A percentile compares a stretch with the other conserved stretches of the same genome.
phyloP scores from a whole-genome alignment of 2,888 invertebrate species.

The Epinotia brunnichana region DNA sequence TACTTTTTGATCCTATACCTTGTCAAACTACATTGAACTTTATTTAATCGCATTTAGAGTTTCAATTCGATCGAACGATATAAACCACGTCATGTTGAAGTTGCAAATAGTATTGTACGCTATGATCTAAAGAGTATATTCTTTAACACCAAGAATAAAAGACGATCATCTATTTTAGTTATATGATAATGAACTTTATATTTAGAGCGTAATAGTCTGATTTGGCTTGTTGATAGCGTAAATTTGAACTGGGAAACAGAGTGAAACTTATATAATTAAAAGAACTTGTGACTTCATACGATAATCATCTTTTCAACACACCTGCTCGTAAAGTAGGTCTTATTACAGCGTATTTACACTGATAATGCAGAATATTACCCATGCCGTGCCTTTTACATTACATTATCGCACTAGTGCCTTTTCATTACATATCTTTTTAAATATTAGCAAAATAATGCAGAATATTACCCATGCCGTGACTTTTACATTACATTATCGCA shows the following conservation, averaged over 20 bases:
- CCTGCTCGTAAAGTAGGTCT: too few species aligned
- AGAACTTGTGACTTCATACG: not conserved
- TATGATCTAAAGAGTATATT: not conserved
- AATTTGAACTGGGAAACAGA: not conserved
- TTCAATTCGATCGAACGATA: not conserved
- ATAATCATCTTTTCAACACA: not conserved
- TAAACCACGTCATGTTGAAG: not conserved
- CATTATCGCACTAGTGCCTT: too few species aligned
- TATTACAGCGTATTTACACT: too few species aligned
- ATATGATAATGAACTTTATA: constrained; percentile 10
- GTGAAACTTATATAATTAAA: not conserved
- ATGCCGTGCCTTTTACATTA: too few species aligned
- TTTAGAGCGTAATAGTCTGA: not conserved
- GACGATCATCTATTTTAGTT: not conserved
- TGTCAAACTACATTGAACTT: not conserved
- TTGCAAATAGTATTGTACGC: not conserved
- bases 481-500: too few species aligned
- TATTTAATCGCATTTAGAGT: not conserved
- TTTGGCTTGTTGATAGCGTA: not conserved
- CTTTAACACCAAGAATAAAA: not conserved
- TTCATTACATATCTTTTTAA: too few species aligned
- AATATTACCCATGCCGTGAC: too few species aligned
- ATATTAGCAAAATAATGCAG: too few species aligned
- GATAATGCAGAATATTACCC: too few species aligned
- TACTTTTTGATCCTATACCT: not conserved